These are phyloP conservation scores for Paguma larvata DNA, from an alignment of 2,797 vertebrate species.

Conservation along the genomic window DNA sequence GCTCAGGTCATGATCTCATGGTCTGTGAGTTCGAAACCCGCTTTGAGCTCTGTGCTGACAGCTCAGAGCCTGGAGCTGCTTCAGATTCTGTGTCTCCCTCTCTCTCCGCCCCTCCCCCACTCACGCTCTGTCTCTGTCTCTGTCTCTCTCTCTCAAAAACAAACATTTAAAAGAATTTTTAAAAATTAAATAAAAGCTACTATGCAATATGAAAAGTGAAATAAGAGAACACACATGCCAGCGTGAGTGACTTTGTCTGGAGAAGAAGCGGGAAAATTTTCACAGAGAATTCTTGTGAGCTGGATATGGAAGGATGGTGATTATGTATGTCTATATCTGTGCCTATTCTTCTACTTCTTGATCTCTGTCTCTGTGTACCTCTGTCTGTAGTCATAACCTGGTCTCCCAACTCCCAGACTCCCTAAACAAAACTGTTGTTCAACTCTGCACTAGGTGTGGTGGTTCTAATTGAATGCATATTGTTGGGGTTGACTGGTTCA, in stretches of 20 bases:
- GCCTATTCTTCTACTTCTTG: neutral
- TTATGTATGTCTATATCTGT: fast-evolving
- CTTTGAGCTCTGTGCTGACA: too few relatives aligned
- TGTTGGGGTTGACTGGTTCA: neutral
- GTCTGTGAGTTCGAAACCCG: too few relatives aligned
- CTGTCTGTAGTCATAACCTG: neutral
- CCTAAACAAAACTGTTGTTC: neutral
- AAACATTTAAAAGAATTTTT: neutral
- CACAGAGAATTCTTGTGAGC: neutral
- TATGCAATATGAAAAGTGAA: neutral
- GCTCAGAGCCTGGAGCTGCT: too few relatives aligned
- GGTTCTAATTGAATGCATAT: neutral
- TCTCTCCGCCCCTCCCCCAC: too few relatives aligned
- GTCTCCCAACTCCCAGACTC: neutral
- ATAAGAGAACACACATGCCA: neutral
- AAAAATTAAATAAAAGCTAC: neutral
- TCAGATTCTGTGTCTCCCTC: too few relatives aligned
- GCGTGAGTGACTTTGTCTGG: neutral
- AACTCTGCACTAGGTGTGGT: neutral
- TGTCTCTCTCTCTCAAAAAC: too few relatives aligned
- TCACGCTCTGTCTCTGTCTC: too few relatives aligned
- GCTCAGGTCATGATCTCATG: too few relatives aligned
- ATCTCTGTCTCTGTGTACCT: neutral
- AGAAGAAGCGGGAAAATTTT: neutral
- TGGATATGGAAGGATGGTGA: neutral